Conservation (phyloP, 2,888 invertebrate genomes). For the Melangyna quadrimaculata region DNA sequence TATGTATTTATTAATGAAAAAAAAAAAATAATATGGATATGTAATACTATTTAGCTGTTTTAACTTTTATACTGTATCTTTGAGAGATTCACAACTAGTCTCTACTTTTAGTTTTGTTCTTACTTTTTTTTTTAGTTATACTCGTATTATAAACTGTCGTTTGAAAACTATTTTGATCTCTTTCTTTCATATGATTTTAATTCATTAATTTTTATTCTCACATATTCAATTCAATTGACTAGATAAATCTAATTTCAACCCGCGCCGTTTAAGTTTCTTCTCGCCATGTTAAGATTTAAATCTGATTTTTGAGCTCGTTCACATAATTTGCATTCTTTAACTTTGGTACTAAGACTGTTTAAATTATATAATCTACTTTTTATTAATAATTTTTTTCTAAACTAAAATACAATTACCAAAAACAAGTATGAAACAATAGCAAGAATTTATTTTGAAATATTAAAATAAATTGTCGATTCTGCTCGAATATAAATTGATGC, state of each 20-base stretch:
- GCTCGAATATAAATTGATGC: neutral
- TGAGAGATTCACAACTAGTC: slow-evolving; percentile 7
- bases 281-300: slow-evolving; percentile 40
- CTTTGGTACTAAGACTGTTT: slow-evolving; percentile 61
- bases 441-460: neutral
- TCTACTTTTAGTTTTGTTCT: slow-evolving; percentile 19
- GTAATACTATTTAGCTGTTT: slow-evolving; percentile 8
- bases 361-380: slow-evolving; percentile 22
- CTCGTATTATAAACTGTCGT: slow-evolving; percentile 43
- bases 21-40: neutral
- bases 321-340: slow-evolving; percentile 31
- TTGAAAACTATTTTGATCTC: slow-evolving; percentile 60
- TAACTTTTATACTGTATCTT: neutral
- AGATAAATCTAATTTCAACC: slow-evolving; percentile 75
- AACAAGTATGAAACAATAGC: neutral
- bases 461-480: neutral
- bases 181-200: slow-evolving; percentile 45
- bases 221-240: slow-evolving; percentile 75
- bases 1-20: neutral
- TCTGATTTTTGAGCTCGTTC: slow-evolving; percentile 61
- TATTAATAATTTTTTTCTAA: slow-evolving; percentile 34
- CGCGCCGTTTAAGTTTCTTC: slow-evolving; percentile 1
- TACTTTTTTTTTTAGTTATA: slow-evolving; percentile 27
- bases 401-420: slow-evolving; percentile 26
- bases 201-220: slow-evolving; percentile 48